Evolutionary conservation across 1,140 invertebrate species (phyloP).

Genomic region (Dendrolimus kikuchii): DNA sequence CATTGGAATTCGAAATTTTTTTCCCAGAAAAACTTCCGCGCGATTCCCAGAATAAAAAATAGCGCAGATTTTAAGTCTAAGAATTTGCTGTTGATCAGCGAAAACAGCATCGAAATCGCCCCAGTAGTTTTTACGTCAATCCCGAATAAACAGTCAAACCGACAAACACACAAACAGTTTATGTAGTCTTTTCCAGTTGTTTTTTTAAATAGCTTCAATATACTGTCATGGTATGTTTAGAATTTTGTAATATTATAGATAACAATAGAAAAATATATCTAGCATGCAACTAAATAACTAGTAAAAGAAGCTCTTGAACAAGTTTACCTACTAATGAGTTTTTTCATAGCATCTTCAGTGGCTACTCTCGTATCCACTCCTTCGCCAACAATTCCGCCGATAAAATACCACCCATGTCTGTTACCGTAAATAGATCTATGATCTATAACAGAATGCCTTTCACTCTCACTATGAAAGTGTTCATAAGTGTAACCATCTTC

Average conservation of each 20-base stretch:
- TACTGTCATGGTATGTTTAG: no score
- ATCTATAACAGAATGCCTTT: conserved; percentile 46
- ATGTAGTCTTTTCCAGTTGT: no score
- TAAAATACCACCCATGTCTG: conserved; percentile 85
- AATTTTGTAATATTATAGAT: background rate
- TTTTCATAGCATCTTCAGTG: conserved; percentile 78
- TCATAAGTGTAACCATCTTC: conserved; percentile 46
- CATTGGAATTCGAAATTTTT: no score
- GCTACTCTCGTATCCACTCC: conserved; percentile 73
- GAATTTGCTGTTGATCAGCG: no score
- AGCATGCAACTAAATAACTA: conserved; percentile 13
- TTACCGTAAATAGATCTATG: conserved; percentile 74
- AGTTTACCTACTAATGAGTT: conserved; percentile 86
- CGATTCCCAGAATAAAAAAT: background rate
- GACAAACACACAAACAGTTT: no score
- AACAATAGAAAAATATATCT: background rate
- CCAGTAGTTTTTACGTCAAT: no score
- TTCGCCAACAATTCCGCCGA: conserved; percentile 81
- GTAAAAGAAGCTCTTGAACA: conserved; percentile 40
- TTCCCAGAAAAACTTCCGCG: no score
- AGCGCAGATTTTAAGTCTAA: background rate
- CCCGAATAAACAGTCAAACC: no score
- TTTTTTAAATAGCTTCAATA: no score
- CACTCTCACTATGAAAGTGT: conserved; percentile 33
- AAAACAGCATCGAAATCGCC: no score